Evolutionary conservation across 1,140 invertebrate species (phyloP).

Genomic region (Pseudomyrmex pallidus): DNA sequence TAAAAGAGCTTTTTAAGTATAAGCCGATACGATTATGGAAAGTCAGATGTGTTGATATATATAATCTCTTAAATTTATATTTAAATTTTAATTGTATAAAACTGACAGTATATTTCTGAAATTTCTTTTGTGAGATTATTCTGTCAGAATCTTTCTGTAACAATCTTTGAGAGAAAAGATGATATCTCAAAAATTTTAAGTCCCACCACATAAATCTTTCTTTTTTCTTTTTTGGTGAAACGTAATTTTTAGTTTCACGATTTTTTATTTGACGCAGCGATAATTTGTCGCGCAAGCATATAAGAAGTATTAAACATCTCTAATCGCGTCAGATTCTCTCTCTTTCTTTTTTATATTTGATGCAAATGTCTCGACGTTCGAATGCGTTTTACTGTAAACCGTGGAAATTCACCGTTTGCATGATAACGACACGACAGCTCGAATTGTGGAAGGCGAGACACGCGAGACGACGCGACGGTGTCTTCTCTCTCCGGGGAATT

Average conservation of each 20-base stretch:
- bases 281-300: neutral
- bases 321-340: neutral
- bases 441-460: slow-evolving; percentile 28
- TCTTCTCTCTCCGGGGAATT: slow-evolving; percentile 31
- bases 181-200: neutral
- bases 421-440: slow-evolving; percentile 42
- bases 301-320: neutral
- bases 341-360: neutral
- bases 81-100: slow-evolving; percentile 4
- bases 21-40: neutral
- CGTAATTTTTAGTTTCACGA: neutral
- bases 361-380: neutral
- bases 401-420: slow-evolving; percentile 39
- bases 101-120: neutral
- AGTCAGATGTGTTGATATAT: neutral
- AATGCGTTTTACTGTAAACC: slow-evolving; percentile 11
- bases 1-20: slow-evolving; percentile 12
- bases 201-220: no score
- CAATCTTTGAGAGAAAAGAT: neutral
- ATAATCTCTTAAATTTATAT: slow-evolving; percentile 20
- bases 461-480: slow-evolving; percentile 19
- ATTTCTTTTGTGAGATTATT: neutral
- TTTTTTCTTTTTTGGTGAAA: no score
- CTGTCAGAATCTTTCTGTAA: no score
- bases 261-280: neutral